These are phyloP conservation scores for Brachyrhaphis roseni DNA, from an alignment of 2,797 vertebrate species.

Conservation along the genomic window DNA sequence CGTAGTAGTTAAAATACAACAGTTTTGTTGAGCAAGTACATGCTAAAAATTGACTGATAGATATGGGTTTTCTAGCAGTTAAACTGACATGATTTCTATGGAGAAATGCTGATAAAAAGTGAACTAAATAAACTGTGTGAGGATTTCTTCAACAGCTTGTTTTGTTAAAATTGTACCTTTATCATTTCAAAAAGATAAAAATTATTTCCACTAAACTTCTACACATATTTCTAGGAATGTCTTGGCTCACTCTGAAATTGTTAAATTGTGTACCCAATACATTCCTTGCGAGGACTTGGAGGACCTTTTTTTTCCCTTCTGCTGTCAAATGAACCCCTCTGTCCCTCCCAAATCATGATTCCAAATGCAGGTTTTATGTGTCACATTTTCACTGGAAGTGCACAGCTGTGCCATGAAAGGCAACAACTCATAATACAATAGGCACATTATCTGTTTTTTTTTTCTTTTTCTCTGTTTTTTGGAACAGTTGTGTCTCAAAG, in stretches of 20 bases:
- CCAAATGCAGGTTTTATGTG: slow-evolving; percentile 4
- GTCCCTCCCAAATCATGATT: not conserved
- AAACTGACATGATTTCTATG: not conserved
- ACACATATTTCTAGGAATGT: not conserved
- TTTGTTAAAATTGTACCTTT: not conserved
- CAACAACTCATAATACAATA: not conserved
- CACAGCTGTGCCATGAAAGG: not conserved
- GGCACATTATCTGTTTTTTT: not conserved
- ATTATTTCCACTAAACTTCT: not conserved
- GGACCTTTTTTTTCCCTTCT: not conserved
- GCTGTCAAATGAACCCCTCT: not conserved
- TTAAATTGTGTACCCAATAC: not conserved
- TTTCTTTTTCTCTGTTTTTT: not conserved
- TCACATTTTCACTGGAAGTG: not conserved
- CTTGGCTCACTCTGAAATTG: not conserved
- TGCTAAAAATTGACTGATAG: not conserved
- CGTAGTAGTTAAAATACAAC: not conserved
- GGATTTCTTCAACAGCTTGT: not conserved
- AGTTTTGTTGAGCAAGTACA: not conserved
- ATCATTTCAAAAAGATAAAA: not conserved
- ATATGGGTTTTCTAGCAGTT: not conserved
- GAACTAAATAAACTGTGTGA: not conserved
- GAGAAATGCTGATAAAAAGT: not conserved
- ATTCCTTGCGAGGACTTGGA: not conserved
- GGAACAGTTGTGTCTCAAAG: not conserved